A percentile compares a stretch with the other conserved stretches of the same genome.
Evolutionary conservation across 2,113 vertebrate species (phyloP).

Genomic region (Potamarius usumacintae): DNA sequence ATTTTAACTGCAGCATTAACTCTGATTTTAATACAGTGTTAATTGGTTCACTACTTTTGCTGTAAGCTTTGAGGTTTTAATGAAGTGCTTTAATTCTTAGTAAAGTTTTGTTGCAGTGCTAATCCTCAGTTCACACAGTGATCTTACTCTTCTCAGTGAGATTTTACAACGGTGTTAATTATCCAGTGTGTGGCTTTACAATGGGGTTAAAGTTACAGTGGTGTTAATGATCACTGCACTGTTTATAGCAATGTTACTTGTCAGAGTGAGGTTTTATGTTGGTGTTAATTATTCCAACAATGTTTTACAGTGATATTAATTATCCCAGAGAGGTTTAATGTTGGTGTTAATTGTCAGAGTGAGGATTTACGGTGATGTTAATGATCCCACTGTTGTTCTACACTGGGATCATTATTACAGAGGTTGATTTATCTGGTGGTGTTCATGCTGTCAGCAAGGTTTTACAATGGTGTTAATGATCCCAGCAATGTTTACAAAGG

Average conservation of each 20-base stretch:
- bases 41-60: neutral
- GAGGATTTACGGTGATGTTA: neutral
- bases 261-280: neutral
- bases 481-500: constrained; percentile 41
- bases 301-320: neutral
- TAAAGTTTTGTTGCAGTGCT: neutral
- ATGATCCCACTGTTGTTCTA: constrained; percentile 31
- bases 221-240: neutral
- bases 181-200: neutral
- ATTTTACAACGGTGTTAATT: neutral
- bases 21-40: neutral
- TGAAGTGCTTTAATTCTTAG: neutral
- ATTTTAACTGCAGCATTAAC: neutral
- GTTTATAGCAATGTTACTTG: neutral
- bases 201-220: neutral
- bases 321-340: too few species aligned
- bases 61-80: neutral
- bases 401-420: constrained; percentile 69
- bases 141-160: neutral
- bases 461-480: constrained; percentile 66
- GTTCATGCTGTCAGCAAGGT: constrained; percentile 79
- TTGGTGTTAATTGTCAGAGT: neutral
- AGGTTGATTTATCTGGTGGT: constrained; percentile 72
- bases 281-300: neutral
- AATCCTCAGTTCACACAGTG: neutral